phyloP scores from a whole-genome alignment of 1,140 invertebrate species.

The Capitella teleta region DNA sequence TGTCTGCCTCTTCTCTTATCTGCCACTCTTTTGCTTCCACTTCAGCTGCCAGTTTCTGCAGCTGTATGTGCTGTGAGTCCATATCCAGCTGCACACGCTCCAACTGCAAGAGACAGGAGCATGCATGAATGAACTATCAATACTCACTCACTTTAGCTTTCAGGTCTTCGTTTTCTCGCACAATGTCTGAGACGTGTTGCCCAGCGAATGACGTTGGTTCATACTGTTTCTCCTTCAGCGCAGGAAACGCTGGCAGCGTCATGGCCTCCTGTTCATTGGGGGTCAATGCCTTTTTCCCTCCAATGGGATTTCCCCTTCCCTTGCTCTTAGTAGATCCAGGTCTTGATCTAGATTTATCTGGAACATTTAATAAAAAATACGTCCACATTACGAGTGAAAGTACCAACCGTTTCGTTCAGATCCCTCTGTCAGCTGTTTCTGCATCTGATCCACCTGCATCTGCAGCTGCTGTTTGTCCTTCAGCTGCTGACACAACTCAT shows the following conservation, averaged over 20 bases:
- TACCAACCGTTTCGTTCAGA: not conserved
- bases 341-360: too few species aligned
- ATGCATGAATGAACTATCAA: not conserved
- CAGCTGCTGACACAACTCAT: constrained; percentile 24
- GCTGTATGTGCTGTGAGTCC: constrained; percentile 28
- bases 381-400: too few species aligned
- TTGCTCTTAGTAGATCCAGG: too few species aligned
- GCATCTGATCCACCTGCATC: constrained; percentile 23
- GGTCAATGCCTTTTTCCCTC: too few species aligned
- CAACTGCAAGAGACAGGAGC: not conserved
- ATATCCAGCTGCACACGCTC: not conserved
- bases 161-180: constrained; percentile 29
- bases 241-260: too few species aligned
- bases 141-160: constrained; percentile 20
- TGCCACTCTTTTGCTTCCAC: constrained; percentile 22
- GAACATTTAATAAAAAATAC: too few species aligned
- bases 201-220: constrained; percentile 9
- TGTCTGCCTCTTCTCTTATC: constrained; percentile 24
- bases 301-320: too few species aligned
- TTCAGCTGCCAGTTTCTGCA: constrained; percentile 29
- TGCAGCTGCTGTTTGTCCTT: constrained; percentile 24
- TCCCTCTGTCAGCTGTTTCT: constrained; percentile 13
- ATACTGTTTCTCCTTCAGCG: constrained; percentile 3
- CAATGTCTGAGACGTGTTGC: constrained; percentile 17
- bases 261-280: too few species aligned